Conservation (phyloP, 2,113 vertebrate genomes). For the Pygoscelis adeliae region DNA sequence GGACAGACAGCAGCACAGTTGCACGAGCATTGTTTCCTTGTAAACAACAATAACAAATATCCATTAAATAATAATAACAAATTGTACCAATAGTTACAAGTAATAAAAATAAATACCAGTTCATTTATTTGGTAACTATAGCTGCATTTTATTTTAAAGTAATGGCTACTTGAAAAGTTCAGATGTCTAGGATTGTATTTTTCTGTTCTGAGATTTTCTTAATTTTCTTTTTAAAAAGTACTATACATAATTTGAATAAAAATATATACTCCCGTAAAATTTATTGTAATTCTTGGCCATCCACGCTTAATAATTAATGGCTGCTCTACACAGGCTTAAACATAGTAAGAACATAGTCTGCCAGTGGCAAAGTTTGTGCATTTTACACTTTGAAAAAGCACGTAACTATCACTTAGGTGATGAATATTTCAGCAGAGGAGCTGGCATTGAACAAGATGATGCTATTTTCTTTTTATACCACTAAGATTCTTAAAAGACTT, state of each 20-base stretch:
- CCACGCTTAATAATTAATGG: not conserved
- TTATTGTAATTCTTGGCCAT: not conserved
- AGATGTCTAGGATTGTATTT: not conserved
- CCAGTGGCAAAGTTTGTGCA: not conserved
- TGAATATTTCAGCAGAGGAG: conserved; percentile 53
- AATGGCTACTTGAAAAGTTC: not conserved
- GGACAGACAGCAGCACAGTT: not conserved
- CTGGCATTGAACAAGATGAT: conserved; percentile 27
- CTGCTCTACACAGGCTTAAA: not conserved
- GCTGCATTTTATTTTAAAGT: not conserved
- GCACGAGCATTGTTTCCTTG: rapidly evolving
- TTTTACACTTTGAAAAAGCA: conserved; percentile 1
- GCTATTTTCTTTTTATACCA: conserved; percentile 42
- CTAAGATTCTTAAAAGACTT: not conserved
- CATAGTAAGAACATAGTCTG: not conserved
- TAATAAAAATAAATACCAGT: not conserved
- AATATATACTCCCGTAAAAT: not conserved
- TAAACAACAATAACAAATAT: not conserved
- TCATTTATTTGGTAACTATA: not conserved
- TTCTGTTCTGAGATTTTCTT: not conserved
- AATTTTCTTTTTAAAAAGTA: not conserved
- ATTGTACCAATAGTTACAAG: not conserved
- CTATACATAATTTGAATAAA: not conserved
- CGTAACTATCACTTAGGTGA: conserved; percentile 34
- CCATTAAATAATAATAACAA: not conserved